Evolutionary conservation across 2,797 vertebrate genomes (phyloP), one percentile per base, ranked within the genome.

Genomic region (Peromyscus melanophrys): DNA sequence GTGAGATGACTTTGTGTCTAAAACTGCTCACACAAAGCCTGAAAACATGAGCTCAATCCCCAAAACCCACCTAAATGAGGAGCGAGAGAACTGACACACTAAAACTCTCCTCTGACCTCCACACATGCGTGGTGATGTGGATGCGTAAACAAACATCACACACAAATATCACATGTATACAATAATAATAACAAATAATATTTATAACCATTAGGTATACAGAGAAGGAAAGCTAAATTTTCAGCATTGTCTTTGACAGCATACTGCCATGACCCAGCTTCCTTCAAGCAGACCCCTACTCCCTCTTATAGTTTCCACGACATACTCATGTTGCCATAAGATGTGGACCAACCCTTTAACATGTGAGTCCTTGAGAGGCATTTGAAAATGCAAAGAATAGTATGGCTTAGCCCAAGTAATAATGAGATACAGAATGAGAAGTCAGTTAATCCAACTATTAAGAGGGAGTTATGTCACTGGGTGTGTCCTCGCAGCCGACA

Each of bases 211-310:
- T 49, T 55, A 49, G 4, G 29, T 49, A 17, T 67, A 10, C 31
- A 71, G n/a, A 86, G 65, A 55, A 84, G 40, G 21, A 19, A 61
- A n/a, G 23, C 46, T 67, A 34, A 40, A 46, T 61, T 76, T 29
- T 59, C 29, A n/a, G 1, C 12, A 46, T 29, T 5, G 37, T 34
- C 55, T 57, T 76, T 65, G 37, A 46, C 6, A 12, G 4, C 5
- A 57, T 2, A 2, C 4, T 12, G 1, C 4, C 0, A 49, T 34
- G n/a, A n/a, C 23, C n/a, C 17, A 37, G 19, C 14, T 29, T n/a
- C 23, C 46, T 46, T 23, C 25, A 52, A 40, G 13, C 17, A 43
- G 31, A 17, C n/a, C 21, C 13, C 6, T 2, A 27, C 1, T 11
- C 12, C 16, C 86, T 34, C n/a, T 6, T 21, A 12, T 83, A 94